Conservation (phyloP, 1,140 invertebrate genomes). For the Rhynchophorus ferrugineus region DNA sequence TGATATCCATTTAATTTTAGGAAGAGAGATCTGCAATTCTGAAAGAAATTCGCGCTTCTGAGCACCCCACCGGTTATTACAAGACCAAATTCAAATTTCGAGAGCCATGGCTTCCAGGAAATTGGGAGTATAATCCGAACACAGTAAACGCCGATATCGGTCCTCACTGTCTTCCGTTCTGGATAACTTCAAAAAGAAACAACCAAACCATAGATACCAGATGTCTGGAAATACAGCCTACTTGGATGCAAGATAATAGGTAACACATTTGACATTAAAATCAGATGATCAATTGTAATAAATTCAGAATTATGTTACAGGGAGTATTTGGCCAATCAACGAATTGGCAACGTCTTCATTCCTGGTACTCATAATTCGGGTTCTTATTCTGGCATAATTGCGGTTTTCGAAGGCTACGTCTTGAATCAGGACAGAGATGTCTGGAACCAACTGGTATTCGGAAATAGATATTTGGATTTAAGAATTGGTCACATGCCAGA, state of each 20-base stretch:
- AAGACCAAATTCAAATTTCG: slow-evolving; percentile 31
- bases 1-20: slow-evolving; percentile 12
- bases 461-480: slow-evolving; percentile 73
- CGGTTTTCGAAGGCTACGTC: slow-evolving; percentile 45
- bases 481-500: slow-evolving; percentile 53
- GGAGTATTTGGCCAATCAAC: slow-evolving; percentile 41
- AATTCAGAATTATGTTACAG: slow-evolving; percentile 7
- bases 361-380: slow-evolving; percentile 67
- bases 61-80: slow-evolving; percentile 31
- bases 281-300: neutral
- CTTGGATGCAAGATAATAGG: slow-evolving; percentile 62
- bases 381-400: slow-evolving; percentile 46
- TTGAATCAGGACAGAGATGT: slow-evolving; percentile 67
- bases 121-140: slow-evolving; percentile 33
- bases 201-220: slow-evolving; percentile 44
- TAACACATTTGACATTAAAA: slow-evolving; percentile 27
- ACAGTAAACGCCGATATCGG: slow-evolving; percentile 23
- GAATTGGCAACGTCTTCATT: slow-evolving; percentile 52
- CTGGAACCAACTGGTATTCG: slow-evolving; percentile 71
- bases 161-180: slow-evolving; percentile 45
- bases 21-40: slow-evolving; percentile 19
- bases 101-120: slow-evolving; percentile 32
- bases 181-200: slow-evolving; percentile 48
- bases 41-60: slow-evolving; percentile 15
- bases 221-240: slow-evolving; percentile 56